Conservation (phyloP, 2,113 vertebrate species). For the Anser cygnoides region DNA sequence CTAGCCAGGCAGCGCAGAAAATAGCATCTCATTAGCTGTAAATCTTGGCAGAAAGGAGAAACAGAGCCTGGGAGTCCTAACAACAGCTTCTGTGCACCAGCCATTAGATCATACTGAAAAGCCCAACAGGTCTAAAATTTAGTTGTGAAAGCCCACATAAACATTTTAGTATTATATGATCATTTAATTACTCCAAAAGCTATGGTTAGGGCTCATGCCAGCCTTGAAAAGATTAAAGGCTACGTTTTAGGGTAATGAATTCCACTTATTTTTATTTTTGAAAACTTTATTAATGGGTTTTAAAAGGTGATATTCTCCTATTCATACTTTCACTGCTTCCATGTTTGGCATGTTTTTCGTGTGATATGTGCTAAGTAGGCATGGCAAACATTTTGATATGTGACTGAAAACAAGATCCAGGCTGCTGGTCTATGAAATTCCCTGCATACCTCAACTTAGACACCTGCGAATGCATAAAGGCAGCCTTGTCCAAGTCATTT, state of each 20-base stretch:
- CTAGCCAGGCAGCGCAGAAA: conserved; percentile 23
- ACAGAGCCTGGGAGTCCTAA: conserved; percentile 8
- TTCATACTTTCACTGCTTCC: background rate
- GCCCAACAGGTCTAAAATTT: conserved; percentile 23
- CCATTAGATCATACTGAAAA: conserved; percentile 30
- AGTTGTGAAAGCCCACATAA: conserved; percentile 11
- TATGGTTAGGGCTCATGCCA: background rate
- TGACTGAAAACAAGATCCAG: background rate
- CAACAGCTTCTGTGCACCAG: conserved; percentile 36
- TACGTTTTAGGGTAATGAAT: background rate
- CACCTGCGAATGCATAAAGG: conserved; percentile 28
- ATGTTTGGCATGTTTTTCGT: background rate
- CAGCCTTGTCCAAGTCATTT: background rate
- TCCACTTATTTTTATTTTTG: conserved; percentile 8
- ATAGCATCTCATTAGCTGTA: conserved; percentile 25
- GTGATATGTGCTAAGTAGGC: background rate
- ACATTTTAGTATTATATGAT: background rate
- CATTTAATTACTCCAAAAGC: background rate
- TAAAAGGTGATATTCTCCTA: background rate
- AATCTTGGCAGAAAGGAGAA: conserved; percentile 45
- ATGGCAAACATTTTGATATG: background rate
- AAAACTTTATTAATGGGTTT: background rate
- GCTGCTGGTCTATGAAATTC: background rate
- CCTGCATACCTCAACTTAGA: background rate
- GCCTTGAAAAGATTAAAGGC: conserved; percentile 8